phyloP scores from a whole-genome alignment of 2,113 vertebrate species.

The Australoheros scitulus region DNA sequence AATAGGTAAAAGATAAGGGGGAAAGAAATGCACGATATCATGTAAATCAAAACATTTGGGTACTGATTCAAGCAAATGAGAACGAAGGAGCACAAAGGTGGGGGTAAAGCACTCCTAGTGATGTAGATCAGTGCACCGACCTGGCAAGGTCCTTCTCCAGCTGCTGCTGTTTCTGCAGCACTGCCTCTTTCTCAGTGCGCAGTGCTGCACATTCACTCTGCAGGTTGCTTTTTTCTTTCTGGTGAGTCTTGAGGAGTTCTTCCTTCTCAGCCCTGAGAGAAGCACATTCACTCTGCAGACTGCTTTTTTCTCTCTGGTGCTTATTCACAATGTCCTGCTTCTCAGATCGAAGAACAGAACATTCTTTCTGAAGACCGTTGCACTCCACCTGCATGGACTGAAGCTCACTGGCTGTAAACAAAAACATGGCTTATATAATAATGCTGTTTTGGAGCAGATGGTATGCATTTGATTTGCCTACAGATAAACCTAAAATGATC shows the following conservation, averaged over 20 bases:
- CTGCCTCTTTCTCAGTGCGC: slow-evolving; percentile 85
- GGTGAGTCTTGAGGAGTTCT: slow-evolving; percentile 66
- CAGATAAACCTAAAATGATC: neutral
- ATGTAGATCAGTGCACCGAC: slow-evolving; percentile 74
- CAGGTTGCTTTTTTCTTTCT: slow-evolving; percentile 77
- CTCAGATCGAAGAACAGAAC: slow-evolving; percentile 72
- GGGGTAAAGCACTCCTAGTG: neutral
- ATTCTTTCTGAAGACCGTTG: slow-evolving; percentile 77
- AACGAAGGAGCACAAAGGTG: neutral
- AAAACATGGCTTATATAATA: neutral
- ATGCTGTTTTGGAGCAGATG: slow-evolving; percentile 4
- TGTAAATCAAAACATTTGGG: neutral
- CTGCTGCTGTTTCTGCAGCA: slow-evolving; percentile 85
- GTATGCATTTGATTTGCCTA: slow-evolving; percentile 7
- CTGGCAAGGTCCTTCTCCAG: slow-evolving; percentile 90
- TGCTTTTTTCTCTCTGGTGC: slow-evolving; percentile 74
- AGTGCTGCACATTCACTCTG: slow-evolving; percentile 85
- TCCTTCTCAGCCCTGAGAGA: slow-evolving; percentile 78
- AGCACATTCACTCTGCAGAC: slow-evolving; percentile 85
- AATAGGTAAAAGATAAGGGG: slow-evolving; percentile 1
- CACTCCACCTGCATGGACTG: slow-evolving; percentile 89
- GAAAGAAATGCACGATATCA: neutral
- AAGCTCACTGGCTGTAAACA: slow-evolving; percentile 82
- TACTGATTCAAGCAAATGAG: slow-evolving; percentile 7
- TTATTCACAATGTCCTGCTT: slow-evolving; percentile 72